Evolutionary conservation across 2,797 vertebrate genomes (phyloP), one percentile per base, ranked within the genome.

Genomic region (Aphelocoma californica): DNA sequence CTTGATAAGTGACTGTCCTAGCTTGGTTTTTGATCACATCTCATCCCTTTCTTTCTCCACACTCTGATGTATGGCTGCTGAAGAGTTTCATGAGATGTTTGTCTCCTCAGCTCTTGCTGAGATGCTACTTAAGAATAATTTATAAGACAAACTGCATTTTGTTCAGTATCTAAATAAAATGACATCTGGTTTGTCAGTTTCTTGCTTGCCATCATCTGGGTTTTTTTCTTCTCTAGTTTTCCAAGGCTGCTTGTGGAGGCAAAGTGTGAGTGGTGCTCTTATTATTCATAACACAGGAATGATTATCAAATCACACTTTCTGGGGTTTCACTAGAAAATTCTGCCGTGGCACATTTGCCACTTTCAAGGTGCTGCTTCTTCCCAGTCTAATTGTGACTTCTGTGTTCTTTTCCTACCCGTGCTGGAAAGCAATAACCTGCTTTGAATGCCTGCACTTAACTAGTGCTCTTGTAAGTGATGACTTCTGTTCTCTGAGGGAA

Each of bases 401-500:
- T 77, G 8, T 71, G 91, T 89, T 69, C 45, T 86, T 78, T 81
- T 42, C 57, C 40, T 82, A 18, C 32, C 32, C 2, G 4, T 70
- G 21, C 74, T 94, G 91, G 67, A 70, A 93, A 85, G 71, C 67
- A 85, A 34, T 60, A 65, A 57, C 36, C 61, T 32, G 61, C 56
- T 91, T 80, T 80, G 86, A 86, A 85, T 69, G 65, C 42, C 42
- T 83, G 8, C 16, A 3, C 40, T 78, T 67, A 44, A 44, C 75
- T 38, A 20, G 45, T 28, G 71, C 71, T 92, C 47, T 40, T 44
- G 12, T 56, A 42, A 72, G 32, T 18, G 71, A 40, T 88, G 61
- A 16, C 23, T 65, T 12, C 29, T 70, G 51, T 36, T 62, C 77
- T 90, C n/a, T 5, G 32, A 77, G 87, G 82, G 66, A 61, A 56